phyloP scores from a whole-genome alignment of 2,113 vertebrate genomes.

The Todiramphus chloris region DNA sequence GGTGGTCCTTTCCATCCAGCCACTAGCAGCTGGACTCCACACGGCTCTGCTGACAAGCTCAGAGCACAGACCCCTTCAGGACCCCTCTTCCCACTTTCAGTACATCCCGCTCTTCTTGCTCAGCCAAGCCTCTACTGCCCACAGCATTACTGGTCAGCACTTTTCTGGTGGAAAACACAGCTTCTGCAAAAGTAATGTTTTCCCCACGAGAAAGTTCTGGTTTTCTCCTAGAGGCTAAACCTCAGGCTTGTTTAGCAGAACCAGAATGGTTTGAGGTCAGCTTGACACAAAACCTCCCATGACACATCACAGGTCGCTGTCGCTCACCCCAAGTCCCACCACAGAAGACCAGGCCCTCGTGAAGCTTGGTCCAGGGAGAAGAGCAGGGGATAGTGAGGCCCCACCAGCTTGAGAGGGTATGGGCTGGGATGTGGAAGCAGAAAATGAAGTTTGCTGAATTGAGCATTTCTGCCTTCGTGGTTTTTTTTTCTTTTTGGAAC shows the following conservation, averaged over 20 bases:
- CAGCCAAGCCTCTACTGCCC: not conserved
- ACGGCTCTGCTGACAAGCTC: rapidly evolving
- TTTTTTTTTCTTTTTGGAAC: not conserved
- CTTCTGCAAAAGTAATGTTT: not conserved
- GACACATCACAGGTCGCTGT: not conserved
- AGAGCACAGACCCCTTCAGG: not conserved
- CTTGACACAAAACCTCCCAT: not conserved
- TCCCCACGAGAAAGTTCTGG: not conserved
- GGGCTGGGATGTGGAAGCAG: rapidly evolving
- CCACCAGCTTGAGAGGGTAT: not conserved
- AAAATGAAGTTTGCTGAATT: not conserved
- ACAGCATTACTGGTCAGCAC: not conserved
- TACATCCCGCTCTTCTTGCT: not conserved
- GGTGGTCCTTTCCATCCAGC: not conserved
- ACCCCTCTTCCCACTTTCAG: not conserved
- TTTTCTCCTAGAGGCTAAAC: not conserved
- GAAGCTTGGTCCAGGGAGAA: not conserved
- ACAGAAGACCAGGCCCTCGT: rapidly evolving
- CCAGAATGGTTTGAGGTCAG: not conserved
- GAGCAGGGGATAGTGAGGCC: not conserved
- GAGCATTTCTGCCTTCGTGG: not conserved
- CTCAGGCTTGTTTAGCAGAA: not conserved
- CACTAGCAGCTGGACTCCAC: not conserved
- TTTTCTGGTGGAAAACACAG: not conserved
- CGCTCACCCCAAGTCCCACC: rapidly evolving